Evolutionary conservation across 2,113 vertebrate genomes (phyloP), one percentile per base, ranked within the genome.

Genomic region (Grammomys dolichurus): DNA sequence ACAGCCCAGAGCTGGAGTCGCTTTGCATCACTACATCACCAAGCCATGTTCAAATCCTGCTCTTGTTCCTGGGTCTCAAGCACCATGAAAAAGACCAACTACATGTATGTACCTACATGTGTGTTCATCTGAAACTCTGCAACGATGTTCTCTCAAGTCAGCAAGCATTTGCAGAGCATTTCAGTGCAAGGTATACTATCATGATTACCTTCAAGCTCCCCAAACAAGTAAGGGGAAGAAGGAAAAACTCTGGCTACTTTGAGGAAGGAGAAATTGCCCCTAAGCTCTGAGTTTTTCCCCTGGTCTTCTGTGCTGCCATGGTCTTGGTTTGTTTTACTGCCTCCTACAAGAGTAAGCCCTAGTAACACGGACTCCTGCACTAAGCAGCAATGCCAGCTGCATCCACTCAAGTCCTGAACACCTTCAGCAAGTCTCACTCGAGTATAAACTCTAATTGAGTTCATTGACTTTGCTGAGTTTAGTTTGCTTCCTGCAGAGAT

Each of bases 401-500:
- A n/a, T 17, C 2, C 3, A n/a, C 0, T 16, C 17, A 75, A 26
- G 40, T 85, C 72, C 31, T 19, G 16, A 76, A 89, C 2, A 56
- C 24, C 36, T 89, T 46, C 12, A 43, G 72, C 69, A 89, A 80
- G 40, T 85, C 65, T 80, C 87, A 58, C 78, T 58, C 3, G 80
- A 13, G 20, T 40, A 54, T 82, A 11, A 82, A 40, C 36, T 58
- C 36, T 81, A 40, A 40, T 26, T 82, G 54, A 82, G 51, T 58
- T 58, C 54, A 26, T n/a, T 58, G 36, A 60, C 8, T 65, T 76
- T 73, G 48, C 77, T 54, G 82, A 72, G 13, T 33, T 80, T 36
- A 28, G 58, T 93, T 93, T 91, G 31, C 58, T 87, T 40, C 77
- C 73, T 77, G 16, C 33, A 72, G 73, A 93, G 73, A 91, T 77